These are phyloP conservation scores for Schizopygopsis pylzovi DNA, from an alignment of 2,797 vertebrate species.

Conservation along the genomic window DNA sequence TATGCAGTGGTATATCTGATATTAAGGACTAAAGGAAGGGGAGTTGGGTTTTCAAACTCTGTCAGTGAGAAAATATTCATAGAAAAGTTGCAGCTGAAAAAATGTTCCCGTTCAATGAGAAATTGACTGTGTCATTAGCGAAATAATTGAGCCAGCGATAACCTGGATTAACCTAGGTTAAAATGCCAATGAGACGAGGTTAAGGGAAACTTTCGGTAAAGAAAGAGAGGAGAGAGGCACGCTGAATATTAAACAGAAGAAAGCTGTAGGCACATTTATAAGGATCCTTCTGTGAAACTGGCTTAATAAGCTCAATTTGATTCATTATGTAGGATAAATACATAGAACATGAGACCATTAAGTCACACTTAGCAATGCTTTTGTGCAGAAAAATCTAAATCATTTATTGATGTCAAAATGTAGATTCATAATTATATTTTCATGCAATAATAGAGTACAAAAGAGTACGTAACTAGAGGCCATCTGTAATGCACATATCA, in stretches of 20 bases:
- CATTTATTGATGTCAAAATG: constrained; percentile 64
- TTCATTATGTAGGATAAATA: constrained; percentile 74
- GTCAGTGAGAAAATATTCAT: constrained; percentile 41
- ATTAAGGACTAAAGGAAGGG: neutral
- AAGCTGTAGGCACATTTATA: constrained; percentile 75
- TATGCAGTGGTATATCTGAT: constrained; percentile 23
- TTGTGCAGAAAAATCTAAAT: constrained; percentile 65
- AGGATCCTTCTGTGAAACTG: constrained; percentile 76
- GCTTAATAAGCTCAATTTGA: constrained; percentile 80
- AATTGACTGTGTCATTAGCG: constrained; percentile 63
- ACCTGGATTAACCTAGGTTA: constrained; percentile 64
- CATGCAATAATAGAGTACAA: constrained; percentile 48
- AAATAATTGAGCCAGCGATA: constrained; percentile 62
- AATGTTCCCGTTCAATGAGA: constrained; percentile 50
- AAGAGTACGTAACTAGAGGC: constrained; percentile 60
- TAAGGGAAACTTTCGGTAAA: constrained; percentile 66
- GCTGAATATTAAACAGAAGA: constrained; percentile 69
- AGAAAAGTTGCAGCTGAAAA: constrained; percentile 31
- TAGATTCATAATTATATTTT: constrained; percentile 66
- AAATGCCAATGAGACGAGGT: constrained; percentile 60
- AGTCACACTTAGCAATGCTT: constrained; percentile 64
- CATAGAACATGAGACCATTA: constrained; percentile 75
- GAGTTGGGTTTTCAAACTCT: constrained; percentile 31
- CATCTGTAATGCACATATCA: constrained; percentile 54
- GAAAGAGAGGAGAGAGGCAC: constrained; percentile 52